Percentiles rank a stretch among this genome's conserved stretches.
Conservation (phyloP, 1,140 invertebrate species). For the Nephotettix cincticeps region DNA sequence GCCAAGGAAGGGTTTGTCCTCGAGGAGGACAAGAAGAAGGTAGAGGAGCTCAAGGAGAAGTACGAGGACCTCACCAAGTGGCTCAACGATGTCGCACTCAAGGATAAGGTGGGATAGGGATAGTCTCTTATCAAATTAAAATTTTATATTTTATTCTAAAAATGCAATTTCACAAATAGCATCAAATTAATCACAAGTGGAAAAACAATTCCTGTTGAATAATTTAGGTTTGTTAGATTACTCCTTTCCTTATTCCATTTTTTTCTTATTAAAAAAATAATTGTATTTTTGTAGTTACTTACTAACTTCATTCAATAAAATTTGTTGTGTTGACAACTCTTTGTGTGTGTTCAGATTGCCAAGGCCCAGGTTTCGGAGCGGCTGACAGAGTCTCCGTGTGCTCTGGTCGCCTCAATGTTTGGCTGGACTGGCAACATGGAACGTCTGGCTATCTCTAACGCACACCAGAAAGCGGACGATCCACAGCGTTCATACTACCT, state of each 20-base stretch:
- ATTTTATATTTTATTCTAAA: too few species aligned
- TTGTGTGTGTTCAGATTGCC: too few species aligned
- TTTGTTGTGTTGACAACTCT: too few species aligned
- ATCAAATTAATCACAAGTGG: too few species aligned
- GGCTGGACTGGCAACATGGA: slow-evolving; percentile 99
- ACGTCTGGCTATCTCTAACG: slow-evolving; percentile 91
- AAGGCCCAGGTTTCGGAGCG: slow-evolving; percentile 89
- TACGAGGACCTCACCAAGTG: slow-evolving; percentile 93
- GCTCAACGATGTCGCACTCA: slow-evolving; percentile 83
- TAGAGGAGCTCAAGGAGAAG: slow-evolving; percentile 75
- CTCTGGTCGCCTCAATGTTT: slow-evolving; percentile 94
- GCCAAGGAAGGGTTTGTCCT: slow-evolving; percentile 97
- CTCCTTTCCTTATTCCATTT: too few species aligned
- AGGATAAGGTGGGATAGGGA: slow-evolving; percentile 76
- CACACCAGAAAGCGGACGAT: slow-evolving; percentile 95
- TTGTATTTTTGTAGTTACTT: too few species aligned
- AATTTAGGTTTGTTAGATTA: too few species aligned
- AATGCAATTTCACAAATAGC: too few species aligned
- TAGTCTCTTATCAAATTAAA: too few species aligned
- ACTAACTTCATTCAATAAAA: too few species aligned
- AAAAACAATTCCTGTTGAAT: too few species aligned
- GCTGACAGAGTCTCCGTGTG: slow-evolving; percentile 90
- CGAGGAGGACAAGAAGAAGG: slow-evolving; percentile 77
- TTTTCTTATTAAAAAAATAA: too few species aligned
- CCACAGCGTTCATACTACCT: slow-evolving; percentile 88